A percentile compares a stretch with the other conserved stretches of the same genome.
Evolutionary conservation across 2,113 vertebrate genomes (phyloP).

Genomic region (Tauraco erythrolophus): DNA sequence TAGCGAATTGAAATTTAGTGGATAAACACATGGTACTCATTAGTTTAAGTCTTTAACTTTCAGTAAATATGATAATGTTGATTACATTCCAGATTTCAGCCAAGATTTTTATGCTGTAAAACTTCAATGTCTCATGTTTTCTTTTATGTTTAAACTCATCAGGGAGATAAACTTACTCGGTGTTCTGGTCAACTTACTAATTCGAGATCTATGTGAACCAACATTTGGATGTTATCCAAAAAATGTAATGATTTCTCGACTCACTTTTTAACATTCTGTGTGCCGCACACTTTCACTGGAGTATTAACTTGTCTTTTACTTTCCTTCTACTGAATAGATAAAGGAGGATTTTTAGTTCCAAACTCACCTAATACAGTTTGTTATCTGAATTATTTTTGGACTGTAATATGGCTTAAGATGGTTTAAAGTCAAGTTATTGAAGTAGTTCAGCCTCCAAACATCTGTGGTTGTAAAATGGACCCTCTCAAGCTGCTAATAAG

Average conservation of each 20-base stretch:
- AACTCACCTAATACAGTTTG: conserved; percentile 3
- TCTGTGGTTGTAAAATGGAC: conserved; percentile 10
- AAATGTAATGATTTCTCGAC: background rate
- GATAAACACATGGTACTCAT: background rate
- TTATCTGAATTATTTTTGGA: conserved; percentile 26
- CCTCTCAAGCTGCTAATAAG: background rate
- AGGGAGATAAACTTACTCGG: background rate
- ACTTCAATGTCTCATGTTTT: conserved; percentile 5
- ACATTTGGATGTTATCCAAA: background rate
- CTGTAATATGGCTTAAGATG: background rate
- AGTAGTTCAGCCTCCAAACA: background rate
- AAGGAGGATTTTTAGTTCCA: conserved; percentile 2
- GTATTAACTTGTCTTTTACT: background rate
- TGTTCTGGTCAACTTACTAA: conserved; percentile 12
- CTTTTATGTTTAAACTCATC: conserved; percentile 15
- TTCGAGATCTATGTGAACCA: background rate
- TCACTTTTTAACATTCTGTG: background rate
- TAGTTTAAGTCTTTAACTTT: conserved; percentile 6
- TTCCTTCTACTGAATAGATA: background rate
- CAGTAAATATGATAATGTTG: conserved; percentile 18
- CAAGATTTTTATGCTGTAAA: background rate
- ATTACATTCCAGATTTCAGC: conserved; percentile 23
- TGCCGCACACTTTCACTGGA: background rate
- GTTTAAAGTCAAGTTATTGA: conserved; percentile 21
- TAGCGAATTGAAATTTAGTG: conserved; percentile 10